These are phyloP conservation scores for Lagenorhynchus albirostris DNA, from an alignment of 2,113 vertebrate genomes.

Conservation along the genomic window DNA sequence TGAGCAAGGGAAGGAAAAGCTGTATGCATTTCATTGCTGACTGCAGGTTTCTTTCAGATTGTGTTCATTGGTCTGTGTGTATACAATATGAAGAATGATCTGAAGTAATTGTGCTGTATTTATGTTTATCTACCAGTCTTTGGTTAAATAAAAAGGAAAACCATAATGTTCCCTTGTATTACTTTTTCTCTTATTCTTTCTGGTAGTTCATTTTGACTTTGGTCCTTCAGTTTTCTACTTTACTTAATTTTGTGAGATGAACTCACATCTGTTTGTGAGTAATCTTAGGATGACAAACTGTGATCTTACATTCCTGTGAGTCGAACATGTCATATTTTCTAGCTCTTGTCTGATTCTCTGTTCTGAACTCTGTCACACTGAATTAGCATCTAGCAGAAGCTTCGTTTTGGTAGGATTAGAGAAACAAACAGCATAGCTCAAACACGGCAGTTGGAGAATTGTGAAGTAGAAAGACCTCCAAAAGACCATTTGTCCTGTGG, in stretches of 20 bases:
- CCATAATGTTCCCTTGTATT: background rate
- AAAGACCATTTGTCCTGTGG: background rate
- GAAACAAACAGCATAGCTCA: background rate
- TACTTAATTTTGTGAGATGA: background rate
- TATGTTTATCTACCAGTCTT: conserved; percentile 88
- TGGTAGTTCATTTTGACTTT: background rate
- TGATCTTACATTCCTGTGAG: background rate
- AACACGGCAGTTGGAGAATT: background rate
- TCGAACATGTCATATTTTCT: background rate
- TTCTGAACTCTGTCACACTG: background rate
- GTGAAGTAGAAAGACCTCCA: background rate
- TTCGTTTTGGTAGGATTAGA: background rate
- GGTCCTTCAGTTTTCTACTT: background rate
- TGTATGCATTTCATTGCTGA: conserved; percentile 82
- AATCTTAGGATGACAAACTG: background rate
- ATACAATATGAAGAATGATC: conserved; percentile 86
- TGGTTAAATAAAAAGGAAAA: conserved; percentile 88
- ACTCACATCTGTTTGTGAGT: background rate
- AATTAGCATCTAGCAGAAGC: background rate
- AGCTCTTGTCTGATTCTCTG: background rate
- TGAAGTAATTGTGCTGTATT: conserved; percentile 89
- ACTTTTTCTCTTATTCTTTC: background rate
- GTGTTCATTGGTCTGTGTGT: conserved; percentile 83
- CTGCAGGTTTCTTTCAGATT: conserved; percentile 82
- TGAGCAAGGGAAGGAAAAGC: conserved; percentile 72